Base-by-base conservation (phyloP, 2,797 vertebrate genomes). In the Hemitrygon akajei region DNA sequence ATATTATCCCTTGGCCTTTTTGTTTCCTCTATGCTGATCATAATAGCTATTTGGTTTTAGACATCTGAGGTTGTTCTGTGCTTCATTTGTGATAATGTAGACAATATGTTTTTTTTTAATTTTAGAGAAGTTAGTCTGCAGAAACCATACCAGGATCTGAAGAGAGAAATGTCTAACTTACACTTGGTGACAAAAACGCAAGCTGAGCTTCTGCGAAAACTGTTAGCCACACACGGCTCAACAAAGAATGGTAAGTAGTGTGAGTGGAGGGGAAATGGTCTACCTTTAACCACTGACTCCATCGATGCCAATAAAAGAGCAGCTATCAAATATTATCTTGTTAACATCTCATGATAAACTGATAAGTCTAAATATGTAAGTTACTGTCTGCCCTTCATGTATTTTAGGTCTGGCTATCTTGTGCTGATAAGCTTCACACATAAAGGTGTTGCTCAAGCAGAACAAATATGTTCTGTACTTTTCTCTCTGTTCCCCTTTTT, bases 341-440 rank as follows among this genome's bases (percentile, higher is more conserved):
- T 94, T 95, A 95, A 95, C 96, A 95, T 96, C 95, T 96, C 94
- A 94, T 95, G 95, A 95, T 95, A 95, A 94, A 94, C 91, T 95
- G 95, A 96, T 95, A 95, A 95, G 94, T 94, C 95, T 93, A 87
- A 94, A 94, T 95, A 25, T 94, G 94, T 95, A 95, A 93, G 95
- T 40, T 93, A 93, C 40, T 56, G 71, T n/a, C 71, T 93, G 69
- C 22, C 66, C 73, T 93, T 76, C 27, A 47, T 93, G 10, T 58
- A 37, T 47, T 76, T 75, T 93, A 56, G 91, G 96, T 96, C 95
- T 95, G 94, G 40, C 81, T 77, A 77, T 95, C 95, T 96, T 94
- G 95, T 96, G 95, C 95, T 96, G 97, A 97, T 96, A 96, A 97
- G 94, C 96, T 97, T 97, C 96, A 97, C 97, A 97, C 97, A 95